phyloP scores from a whole-genome alignment of 53 echinoderm and acorn worm genomes.

The Hippasteria phrygiana region DNA sequence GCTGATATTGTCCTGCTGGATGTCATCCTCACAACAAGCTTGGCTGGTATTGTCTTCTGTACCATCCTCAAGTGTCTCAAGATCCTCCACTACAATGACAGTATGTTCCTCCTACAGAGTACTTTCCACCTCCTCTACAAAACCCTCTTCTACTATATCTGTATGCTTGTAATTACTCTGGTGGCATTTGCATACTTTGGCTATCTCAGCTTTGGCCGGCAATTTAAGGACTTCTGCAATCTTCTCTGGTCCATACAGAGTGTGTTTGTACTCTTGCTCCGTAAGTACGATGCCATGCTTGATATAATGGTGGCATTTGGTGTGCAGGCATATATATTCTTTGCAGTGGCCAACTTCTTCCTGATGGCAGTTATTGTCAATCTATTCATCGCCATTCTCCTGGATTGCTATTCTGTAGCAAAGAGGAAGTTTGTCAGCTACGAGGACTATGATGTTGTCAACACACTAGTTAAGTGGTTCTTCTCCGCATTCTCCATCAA shows the following conservation, averaged over 20 bases:
- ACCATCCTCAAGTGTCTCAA: conserved; percentile 85
- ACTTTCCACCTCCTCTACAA: conserved; percentile 63
- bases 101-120: conserved; percentile 73
- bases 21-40: conserved; percentile 54
- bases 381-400: conserved; percentile 69
- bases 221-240: conserved; percentile 72
- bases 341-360: conserved; percentile 58
- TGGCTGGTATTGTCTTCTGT: conserved; percentile 76
- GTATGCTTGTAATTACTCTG: conserved; percentile 51
- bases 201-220: conserved; percentile 69
- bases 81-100: conserved; percentile 89
- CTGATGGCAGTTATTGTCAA: conserved; percentile 77
- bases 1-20: conserved; percentile 66
- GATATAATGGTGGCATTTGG: conserved; percentile 68
- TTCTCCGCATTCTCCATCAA: conserved; percentile 75
- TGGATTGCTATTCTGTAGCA: conserved; percentile 64
- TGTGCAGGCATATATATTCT: conserved; percentile 64
- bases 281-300: conserved; percentile 76
- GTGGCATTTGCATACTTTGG: conserved; percentile 62
- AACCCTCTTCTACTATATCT: conserved; percentile 56
- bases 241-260: conserved; percentile 66
- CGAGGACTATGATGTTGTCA: conserved; percentile 65
- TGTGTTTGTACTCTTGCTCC: conserved; percentile 75
- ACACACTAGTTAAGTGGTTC: conserved; percentile 69
- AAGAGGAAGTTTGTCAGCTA: conserved; percentile 5